A percentile compares a stretch with the other conserved stretches of the same genome.
Conservation (phyloP, 64 coral and sea anemone species). For the Hydrozoanthus tunicans region DNA sequence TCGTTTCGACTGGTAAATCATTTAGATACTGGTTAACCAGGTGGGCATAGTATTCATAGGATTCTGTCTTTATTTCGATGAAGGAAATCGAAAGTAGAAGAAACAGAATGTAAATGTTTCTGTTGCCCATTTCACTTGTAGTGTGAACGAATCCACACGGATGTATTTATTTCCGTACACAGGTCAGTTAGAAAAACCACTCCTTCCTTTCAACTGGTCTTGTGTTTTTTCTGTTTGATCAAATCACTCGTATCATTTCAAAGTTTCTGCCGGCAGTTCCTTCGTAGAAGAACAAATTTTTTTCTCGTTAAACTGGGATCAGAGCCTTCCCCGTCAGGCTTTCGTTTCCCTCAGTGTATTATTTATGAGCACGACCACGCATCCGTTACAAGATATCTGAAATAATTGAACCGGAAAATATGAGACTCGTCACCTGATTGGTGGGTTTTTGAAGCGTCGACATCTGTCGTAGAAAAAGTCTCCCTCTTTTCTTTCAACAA, state of each 20-base stretch:
- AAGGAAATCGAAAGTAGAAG: conserved; percentile 31
- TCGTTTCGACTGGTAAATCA: conserved; percentile 43
- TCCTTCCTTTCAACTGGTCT: neutral
- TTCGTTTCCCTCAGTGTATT: conserved; percentile 23
- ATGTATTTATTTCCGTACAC: neutral
- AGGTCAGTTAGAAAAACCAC: neutral
- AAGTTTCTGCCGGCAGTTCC: neutral
- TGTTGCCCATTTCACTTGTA: conserved; percentile 47
- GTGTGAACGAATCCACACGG: conserved; percentile 17
- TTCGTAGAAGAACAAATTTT: neutral
- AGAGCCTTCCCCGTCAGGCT: neutral
- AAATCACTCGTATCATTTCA: conserved; percentile 18
- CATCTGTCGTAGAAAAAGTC: neutral
- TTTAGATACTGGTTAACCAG: conserved; percentile 51
- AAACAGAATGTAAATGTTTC: conserved; percentile 19
- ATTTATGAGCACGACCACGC: conserved; percentile 50
- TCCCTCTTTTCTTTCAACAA: too few species aligned
- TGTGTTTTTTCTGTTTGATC: neutral
- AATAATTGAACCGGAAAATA: conserved; percentile 27
- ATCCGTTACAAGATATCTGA: conserved; percentile 50
- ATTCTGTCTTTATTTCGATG: conserved; percentile 40
- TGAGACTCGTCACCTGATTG: conserved; percentile 21
- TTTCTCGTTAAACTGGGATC: conserved; percentile 46
- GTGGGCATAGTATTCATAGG: conserved; percentile 46
- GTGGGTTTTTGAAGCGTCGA: conserved; percentile 12